Base-by-base conservation (phyloP, 2,888 invertebrate genomes). In the Stenchaetothrips biformis region DNA sequence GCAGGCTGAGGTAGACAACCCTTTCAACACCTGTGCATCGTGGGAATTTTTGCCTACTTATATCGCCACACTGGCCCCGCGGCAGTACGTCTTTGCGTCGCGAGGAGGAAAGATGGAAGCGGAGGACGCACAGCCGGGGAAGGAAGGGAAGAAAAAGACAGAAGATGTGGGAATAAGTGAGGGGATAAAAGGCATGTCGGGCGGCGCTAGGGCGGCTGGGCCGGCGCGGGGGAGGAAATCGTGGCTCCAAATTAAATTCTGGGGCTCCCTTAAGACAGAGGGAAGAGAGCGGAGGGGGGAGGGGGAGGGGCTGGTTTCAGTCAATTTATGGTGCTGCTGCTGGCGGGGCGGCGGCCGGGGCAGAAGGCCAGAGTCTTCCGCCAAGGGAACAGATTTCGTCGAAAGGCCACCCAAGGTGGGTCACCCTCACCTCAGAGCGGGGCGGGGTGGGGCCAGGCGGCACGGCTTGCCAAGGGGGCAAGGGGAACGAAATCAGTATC, bases 161-260 rank as follows among this genome's bases (percentile, higher is more conserved):
- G 37, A 59, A 25, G 25, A 74, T 74, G 67, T 74, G 67, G 67
- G 67, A 74, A 74, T 74, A 74, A 74, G 67, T 74, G 67, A 74
- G 25, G 67, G 67, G 67, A 74, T 74, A 74, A 74, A 74, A 74
- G 67, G 67, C 21, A 74, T 74, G 67, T 7, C 11, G 21, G 21
- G 21, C 21, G 21, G 67, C 25, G 37, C 37, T 37, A 4, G 37
- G 37, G 37, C 37, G 37, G 37, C 37, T 1, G 37, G 37, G 37
- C 37, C 2, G n/a, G n/a, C n/a, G 53, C 53, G 53, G 25, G 67
- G 67, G 67, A 7, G 25, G 67, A 74, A 74, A 74, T 74, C 67
- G 67, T 74, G 67, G 67, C 67, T 74, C 67, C 67, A 74, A 74
- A 74, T 74, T 74, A 74, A 74, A 74, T 74, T 74, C 67, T 21